Evolutionary conservation across 2,113 vertebrate genomes (phyloP).

Genomic region (Stictonetta naevosa): DNA sequence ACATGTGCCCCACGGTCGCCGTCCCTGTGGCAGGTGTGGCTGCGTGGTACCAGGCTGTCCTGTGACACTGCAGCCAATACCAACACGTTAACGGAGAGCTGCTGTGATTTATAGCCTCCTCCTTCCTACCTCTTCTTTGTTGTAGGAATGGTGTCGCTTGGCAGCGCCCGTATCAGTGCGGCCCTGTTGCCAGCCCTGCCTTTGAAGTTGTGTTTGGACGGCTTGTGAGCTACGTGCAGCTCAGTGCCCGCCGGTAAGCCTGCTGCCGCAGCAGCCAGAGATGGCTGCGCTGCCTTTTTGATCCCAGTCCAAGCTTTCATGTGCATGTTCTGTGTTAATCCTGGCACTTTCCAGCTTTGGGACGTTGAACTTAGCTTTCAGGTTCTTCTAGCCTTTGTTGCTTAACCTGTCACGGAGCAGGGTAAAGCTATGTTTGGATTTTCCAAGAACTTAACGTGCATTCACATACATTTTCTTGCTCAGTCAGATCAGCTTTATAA

Average conservation of each 20-base stretch:
- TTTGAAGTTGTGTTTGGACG: not conserved
- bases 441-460: not conserved
- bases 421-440: not conserved
- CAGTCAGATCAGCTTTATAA: not conserved
- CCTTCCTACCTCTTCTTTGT: fast-evolving
- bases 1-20: fast-evolving
- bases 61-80: fast-evolving
- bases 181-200: not conserved
- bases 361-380: not conserved
- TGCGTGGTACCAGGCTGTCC: fast-evolving
- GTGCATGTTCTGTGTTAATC: not conserved
- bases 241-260: not conserved
- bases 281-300: not conserved
- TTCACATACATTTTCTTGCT: not conserved
- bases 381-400: not conserved
- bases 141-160: not conserved
- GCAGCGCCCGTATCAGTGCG: fast-evolving
- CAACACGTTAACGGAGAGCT: fast-evolving
- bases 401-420: not conserved
- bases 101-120: not conserved
- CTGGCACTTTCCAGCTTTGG: not conserved
- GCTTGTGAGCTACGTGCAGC: not conserved
- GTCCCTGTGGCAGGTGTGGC: not conserved
- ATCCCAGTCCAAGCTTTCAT: not conserved
- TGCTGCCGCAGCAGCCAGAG: not conserved